These are phyloP conservation scores for Leucophenga montana DNA, from an alignment of 2,888 invertebrate species.

Conservation along the genomic window DNA sequence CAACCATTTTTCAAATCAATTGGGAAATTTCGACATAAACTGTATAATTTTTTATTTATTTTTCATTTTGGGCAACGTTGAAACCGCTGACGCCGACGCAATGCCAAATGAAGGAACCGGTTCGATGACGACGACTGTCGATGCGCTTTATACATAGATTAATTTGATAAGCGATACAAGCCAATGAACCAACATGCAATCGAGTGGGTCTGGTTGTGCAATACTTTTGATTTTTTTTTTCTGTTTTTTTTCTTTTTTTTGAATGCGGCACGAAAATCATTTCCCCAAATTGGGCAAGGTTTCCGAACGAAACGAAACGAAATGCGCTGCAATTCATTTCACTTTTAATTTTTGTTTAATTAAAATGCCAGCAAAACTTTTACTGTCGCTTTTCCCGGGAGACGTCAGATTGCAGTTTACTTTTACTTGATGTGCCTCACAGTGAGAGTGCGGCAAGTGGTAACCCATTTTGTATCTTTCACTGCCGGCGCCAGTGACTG, in stretches of 20 bases:
- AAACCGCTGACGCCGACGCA: constrained; percentile 6
- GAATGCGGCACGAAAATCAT: not conserved
- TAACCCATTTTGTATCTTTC: constrained; percentile 45
- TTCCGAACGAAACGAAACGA: not conserved
- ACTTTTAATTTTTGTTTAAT: constrained; percentile 32
- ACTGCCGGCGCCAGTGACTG: not conserved
- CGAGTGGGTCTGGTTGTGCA: constrained; percentile 13
- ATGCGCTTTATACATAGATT: constrained; percentile 4
- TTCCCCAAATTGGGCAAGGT: constrained; percentile 14
- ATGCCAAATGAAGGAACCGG: not conserved
- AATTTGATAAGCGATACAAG: constrained; percentile 5
- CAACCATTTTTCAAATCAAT: constrained; percentile 17
- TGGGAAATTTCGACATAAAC: constrained; percentile 4
- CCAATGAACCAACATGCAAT: constrained; percentile 6
- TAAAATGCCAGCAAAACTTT: constrained; percentile 35
- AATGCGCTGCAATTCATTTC: not conserved
- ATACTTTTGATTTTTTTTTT: not conserved
- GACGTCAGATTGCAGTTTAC: constrained; percentile 50
- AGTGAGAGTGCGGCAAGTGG: not conserved
- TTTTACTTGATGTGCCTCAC: constrained; percentile 50
- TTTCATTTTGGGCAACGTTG: not conserved
- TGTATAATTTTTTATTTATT: not conserved
- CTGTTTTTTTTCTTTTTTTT: not conserved
- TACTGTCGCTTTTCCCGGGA: constrained; percentile 33
- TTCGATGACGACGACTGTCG: constrained; percentile 9